Conservation (phyloP, 92 coral and sea anemone genomes). For the Scolanthus callimorphus region DNA sequence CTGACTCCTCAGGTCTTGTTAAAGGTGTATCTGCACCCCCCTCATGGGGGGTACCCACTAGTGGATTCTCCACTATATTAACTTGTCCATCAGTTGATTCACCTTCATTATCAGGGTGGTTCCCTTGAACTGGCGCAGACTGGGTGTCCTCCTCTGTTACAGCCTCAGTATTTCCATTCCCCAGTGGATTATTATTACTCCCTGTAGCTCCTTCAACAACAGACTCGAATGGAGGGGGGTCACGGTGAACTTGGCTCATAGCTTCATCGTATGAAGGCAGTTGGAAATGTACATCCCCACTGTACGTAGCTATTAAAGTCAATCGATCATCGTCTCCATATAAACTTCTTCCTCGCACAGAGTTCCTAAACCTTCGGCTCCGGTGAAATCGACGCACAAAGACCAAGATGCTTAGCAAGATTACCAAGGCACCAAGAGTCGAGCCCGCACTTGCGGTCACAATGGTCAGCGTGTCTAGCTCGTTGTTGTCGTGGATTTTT, state of each 20-base stretch:
- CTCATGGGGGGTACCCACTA: slow-evolving; percentile 5
- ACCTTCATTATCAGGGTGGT: not conserved
- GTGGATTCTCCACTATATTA: slow-evolving; percentile 42
- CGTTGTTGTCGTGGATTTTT: slow-evolving; percentile 28
- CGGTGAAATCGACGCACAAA: slow-evolving; percentile 91
- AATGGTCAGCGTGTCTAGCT: slow-evolving; percentile 84
- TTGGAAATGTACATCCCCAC: slow-evolving; percentile 77
- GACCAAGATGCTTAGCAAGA: slow-evolving; percentile 66
- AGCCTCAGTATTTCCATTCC: not conserved
- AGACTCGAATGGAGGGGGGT: slow-evolving; percentile 82
- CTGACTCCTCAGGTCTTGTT: no score
- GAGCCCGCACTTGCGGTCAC: slow-evolving; percentile 96
- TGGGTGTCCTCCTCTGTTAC: not conserved
- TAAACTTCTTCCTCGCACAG: slow-evolving; percentile 55
- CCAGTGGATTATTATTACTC: slow-evolving; percentile 8
- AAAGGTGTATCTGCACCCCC: no score
- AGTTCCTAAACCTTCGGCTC: slow-evolving; percentile 71
- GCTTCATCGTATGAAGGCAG: slow-evolving; percentile 99
- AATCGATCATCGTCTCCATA: slow-evolving; percentile 91
- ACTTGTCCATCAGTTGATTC: slow-evolving; percentile 29
- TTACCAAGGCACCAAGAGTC: slow-evolving; percentile 85
- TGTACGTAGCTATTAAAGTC: slow-evolving; percentile 78
- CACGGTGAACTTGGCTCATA: slow-evolving; percentile 74
- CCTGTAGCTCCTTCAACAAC: slow-evolving; percentile 32
- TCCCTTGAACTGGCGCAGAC: not conserved